A percentile compares a stretch with the other conserved stretches of the same genome.
phyloP scores from a whole-genome alignment of 2,113 vertebrate genomes.

The Sorex fumeus region DNA sequence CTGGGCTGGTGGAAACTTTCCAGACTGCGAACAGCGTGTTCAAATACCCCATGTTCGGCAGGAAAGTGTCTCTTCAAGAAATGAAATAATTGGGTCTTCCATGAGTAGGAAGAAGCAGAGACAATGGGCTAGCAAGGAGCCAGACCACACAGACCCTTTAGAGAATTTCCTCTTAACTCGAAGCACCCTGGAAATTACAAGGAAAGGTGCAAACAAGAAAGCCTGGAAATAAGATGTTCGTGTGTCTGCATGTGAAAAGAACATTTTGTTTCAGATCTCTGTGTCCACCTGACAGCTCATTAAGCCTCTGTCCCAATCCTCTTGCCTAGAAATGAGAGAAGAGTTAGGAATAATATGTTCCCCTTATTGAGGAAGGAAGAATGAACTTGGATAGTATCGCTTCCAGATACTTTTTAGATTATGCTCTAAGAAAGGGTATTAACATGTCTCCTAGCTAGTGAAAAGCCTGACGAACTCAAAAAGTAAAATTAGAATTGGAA shows the following conservation, averaged over 20 bases:
- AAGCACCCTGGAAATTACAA: not conserved
- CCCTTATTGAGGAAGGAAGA: constrained; percentile 54
- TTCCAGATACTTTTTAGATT: constrained; percentile 74
- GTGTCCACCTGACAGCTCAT: constrained; percentile 60
- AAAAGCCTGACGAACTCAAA: constrained; percentile 59
- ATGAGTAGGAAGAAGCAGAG: not conserved
- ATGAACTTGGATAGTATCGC: constrained; percentile 67
- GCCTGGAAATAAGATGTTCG: not conserved
- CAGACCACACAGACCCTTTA: not conserved
- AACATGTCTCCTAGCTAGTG: constrained; percentile 73
- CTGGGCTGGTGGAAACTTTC: not conserved
- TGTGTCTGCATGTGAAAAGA: constrained; percentile 28
- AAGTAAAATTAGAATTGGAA: constrained; percentile 79
- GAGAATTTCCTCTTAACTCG: not conserved
- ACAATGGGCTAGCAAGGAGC: not conserved
- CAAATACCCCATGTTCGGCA: not conserved
- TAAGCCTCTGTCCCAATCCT: constrained; percentile 31
- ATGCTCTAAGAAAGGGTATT: constrained; percentile 73
- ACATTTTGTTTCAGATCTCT: constrained; percentile 52
- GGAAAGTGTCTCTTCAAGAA: not conserved
- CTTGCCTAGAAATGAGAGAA: constrained; percentile 33
- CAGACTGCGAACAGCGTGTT: not conserved
- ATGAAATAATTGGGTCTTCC: not conserved
- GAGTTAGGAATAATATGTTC: constrained; percentile 49
- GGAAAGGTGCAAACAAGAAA: not conserved